Conservation (phyloP, 2,888 invertebrate species). For the Campoplex nolae region DNA sequence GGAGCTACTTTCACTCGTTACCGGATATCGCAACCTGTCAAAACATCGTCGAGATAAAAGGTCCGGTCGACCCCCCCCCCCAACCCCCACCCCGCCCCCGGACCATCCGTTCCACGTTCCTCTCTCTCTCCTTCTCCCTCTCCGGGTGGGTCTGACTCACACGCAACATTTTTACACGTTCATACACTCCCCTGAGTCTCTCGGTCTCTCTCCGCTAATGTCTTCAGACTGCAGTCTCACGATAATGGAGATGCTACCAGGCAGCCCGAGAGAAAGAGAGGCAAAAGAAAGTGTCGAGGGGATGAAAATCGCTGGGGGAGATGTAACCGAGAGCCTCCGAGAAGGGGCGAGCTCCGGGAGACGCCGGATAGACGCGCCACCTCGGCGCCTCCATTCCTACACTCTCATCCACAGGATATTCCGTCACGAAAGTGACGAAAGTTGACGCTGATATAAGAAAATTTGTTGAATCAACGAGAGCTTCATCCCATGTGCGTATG, state of each 20-base stretch:
- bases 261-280: not conserved
- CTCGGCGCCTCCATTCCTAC: constrained; percentile 41
- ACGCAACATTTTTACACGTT: constrained; percentile 20
- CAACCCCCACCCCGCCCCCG: not conserved
- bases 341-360: constrained; percentile 33
- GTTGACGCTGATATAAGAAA: not conserved
- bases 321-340: constrained; percentile 45
- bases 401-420: constrained; percentile 15
- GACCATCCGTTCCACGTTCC: not conserved
- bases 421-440: not conserved
- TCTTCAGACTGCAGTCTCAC: constrained; percentile 19
- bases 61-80: constrained; percentile 24
- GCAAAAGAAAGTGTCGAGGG: constrained; percentile 11
- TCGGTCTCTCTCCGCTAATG: not conserved
- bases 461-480: no score
- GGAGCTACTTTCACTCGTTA: constrained; percentile 58
- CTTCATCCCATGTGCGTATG: no score
- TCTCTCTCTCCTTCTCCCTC: no score
- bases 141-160: not conserved
- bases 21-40: constrained; percentile 68
- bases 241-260: constrained; percentile 37
- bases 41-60: constrained; percentile 70
- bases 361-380: constrained; percentile 63
- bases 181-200: not conserved
- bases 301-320: constrained; percentile 3